These are phyloP conservation scores for Brachypalpus laphriformis DNA, from an alignment of 2,888 invertebrate genomes.

Conservation along the genomic window DNA sequence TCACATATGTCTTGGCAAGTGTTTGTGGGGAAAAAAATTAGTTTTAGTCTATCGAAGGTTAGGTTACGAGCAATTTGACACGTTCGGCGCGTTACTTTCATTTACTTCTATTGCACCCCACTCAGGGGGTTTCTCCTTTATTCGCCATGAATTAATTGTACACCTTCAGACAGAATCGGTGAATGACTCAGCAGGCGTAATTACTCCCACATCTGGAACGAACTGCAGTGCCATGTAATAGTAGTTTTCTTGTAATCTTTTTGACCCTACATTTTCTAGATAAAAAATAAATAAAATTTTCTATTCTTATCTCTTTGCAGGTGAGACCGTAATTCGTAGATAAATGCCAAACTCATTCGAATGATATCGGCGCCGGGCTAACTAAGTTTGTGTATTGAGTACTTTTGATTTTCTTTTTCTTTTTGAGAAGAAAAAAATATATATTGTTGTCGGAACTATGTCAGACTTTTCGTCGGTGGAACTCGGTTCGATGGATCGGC, in stretches of 20 bases:
- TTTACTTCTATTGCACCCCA: conserved; percentile 22
- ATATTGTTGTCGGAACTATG: conserved; percentile 75
- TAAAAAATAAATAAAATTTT: neutral
- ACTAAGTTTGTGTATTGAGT: conserved; percentile 21
- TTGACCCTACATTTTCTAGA: neutral
- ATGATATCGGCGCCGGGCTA: conserved; percentile 41
- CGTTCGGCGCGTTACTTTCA: conserved; percentile 42
- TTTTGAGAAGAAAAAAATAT: neutral
- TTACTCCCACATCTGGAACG: too few species aligned
- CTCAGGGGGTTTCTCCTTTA: neutral
- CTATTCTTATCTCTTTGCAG: conserved; percentile 33
- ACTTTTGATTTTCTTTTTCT: neutral
- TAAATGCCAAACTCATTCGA: conserved; percentile 27
- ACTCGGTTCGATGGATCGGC: conserved; percentile 81
- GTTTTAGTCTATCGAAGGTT: conserved; percentile 41
- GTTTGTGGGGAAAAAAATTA: conserved; percentile 7
- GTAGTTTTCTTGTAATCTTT: neutral
- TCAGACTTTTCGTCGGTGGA: conserved; percentile 81
- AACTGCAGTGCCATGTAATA: too few species aligned
- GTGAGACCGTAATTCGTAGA: neutral
- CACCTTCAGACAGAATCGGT: neutral
- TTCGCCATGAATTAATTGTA: neutral
- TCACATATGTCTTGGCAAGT: neutral
- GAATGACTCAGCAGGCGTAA: neutral
- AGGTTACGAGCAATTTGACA: conserved; percentile 37